Conservation (phyloP, 2,113 vertebrate genomes). For the Cacatua alba region DNA sequence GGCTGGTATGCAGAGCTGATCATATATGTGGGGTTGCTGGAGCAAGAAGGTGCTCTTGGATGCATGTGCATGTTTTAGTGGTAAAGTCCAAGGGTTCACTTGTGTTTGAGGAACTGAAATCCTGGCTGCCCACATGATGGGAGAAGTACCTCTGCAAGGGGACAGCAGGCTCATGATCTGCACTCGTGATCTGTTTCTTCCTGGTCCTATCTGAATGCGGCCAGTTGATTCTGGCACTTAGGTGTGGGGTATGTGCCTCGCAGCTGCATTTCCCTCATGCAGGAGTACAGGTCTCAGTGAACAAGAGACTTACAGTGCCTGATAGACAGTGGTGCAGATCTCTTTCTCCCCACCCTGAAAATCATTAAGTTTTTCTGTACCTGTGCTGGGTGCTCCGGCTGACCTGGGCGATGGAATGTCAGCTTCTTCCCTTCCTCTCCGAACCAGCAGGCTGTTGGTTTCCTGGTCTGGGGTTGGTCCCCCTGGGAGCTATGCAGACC, state of each 20-base stretch:
- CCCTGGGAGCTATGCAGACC: not conserved
- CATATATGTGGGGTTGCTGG: not conserved
- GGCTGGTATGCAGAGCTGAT: not conserved
- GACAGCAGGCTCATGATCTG: not conserved
- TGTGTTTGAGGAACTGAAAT: not conserved
- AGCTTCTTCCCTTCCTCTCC: rapidly evolving
- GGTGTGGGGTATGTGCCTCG: rapidly evolving
- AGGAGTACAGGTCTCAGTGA: not conserved
- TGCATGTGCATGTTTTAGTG: not conserved
- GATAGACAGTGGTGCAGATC: rapidly evolving
- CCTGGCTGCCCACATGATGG: not conserved
- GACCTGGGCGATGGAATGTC: not conserved
- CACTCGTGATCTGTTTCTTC: not conserved
- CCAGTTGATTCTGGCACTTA: not conserved
- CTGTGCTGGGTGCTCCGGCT: not conserved
- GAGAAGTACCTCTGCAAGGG: not conserved
- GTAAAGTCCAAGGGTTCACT: not conserved
- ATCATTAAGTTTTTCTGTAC: not conserved
- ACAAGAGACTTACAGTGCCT: not conserved
- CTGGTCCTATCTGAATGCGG: not conserved
- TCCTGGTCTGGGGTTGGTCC: not conserved
- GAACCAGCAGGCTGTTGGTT: not conserved
- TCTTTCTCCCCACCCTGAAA: not conserved
- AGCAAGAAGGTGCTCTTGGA: not conserved
- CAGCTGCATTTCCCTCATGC: not conserved